phyloP scores from a whole-genome alignment of 2,888 invertebrate species.

The Diplazon laetatorius region DNA sequence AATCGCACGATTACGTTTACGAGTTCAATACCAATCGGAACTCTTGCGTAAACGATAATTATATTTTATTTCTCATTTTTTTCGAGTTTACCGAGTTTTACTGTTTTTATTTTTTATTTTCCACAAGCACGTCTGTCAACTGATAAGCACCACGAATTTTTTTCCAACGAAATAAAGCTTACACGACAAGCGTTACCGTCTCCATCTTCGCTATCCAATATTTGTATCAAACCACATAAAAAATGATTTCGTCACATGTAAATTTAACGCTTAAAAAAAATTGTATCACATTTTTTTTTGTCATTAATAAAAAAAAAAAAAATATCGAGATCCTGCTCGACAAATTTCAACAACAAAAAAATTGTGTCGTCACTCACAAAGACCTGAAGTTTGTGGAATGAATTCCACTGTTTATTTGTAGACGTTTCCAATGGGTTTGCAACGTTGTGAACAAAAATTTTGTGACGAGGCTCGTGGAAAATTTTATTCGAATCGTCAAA shows the following conservation, averaged over 20 bases:
- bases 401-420: slow-evolving; percentile 31
- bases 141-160: not conserved
- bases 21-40: not conserved
- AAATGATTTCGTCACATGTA: slow-evolving; percentile 19
- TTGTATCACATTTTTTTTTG: slow-evolving; percentile 29
- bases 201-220: slow-evolving; percentile 13
- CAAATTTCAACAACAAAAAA: slow-evolving; percentile 10
- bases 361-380: slow-evolving; percentile 7
- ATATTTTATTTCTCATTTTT: not conserved
- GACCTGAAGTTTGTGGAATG: slow-evolving; percentile 48
- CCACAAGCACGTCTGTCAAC: slow-evolving; percentile 28
- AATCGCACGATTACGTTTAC: not conserved
- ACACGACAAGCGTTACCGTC: not conserved
- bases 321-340: slow-evolving; percentile 31
- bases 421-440: slow-evolving; percentile 2
- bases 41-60: slow-evolving; percentile 24
- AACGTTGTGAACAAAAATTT: slow-evolving; percentile 1
- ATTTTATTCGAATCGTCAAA: no score
- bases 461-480: no score
- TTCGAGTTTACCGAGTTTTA: not conserved
- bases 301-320: slow-evolving; percentile 42
- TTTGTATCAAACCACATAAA: slow-evolving; percentile 4
- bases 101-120: no score
- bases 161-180: no score
- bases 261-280: not conserved